Conservation (phyloP, 2,888 invertebrate genomes). For the Chrysina gloriosa region DNA sequence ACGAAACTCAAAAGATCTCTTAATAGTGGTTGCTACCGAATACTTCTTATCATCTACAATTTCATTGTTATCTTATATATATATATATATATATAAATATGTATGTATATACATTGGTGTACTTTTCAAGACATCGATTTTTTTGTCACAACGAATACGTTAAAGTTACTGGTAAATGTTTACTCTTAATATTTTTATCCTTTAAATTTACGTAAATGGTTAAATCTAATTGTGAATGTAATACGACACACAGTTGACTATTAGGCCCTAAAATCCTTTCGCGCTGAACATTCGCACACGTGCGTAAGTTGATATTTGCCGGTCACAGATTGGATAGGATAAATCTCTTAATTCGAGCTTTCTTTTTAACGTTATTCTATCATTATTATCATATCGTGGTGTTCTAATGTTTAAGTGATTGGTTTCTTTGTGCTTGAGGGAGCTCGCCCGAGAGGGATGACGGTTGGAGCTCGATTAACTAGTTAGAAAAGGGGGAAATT, state of each 20-base stretch:
- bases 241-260: no score
- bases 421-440: not conserved
- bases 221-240: not conserved
- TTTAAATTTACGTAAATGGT: not conserved
- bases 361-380: not conserved
- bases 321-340: no score
- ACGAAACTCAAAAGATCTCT: no score
- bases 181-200: not conserved
- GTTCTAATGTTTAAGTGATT: slow-evolving; percentile 15
- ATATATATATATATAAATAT: slow-evolving; percentile 6
- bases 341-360: no score
- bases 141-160: slow-evolving; percentile 26
- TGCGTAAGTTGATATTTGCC: no score
- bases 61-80: slow-evolving; percentile 23
- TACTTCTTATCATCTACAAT: slow-evolving; percentile 12
- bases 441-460: not conserved
- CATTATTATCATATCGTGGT: slow-evolving; percentile 23
- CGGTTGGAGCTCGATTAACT: no score
- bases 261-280: no score
- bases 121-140: slow-evolving; percentile 32
- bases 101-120: slow-evolving; percentile 41
- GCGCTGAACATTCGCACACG: no score
- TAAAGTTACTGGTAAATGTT: not conserved
- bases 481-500: no score
- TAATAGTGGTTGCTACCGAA: not conserved